Evolutionary conservation across 2,888 invertebrate species (phyloP).

Genomic region (Polymixis lichenea): DNA sequence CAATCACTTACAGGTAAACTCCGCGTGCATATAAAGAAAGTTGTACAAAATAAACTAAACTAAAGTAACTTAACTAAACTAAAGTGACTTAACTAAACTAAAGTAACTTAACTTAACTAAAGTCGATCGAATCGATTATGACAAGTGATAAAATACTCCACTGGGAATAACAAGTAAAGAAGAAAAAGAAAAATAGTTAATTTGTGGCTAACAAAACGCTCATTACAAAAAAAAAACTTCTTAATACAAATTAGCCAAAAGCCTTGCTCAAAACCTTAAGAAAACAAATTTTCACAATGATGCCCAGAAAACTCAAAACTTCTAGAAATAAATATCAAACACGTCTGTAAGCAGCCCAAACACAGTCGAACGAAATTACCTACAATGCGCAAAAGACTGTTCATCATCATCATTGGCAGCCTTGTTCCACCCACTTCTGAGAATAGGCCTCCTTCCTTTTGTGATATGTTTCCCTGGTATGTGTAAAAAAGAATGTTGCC

Average conservation of each 20-base stretch:
- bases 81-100: too few species aligned
- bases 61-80: too few species aligned
- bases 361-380: not conserved
- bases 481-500: not conserved
- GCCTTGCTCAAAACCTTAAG: not conserved
- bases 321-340: not conserved
- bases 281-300: too few species aligned
- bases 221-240: not conserved
- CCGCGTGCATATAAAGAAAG: too few species aligned
- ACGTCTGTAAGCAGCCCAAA: not conserved
- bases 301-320: too few species aligned
- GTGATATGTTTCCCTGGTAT: not conserved
- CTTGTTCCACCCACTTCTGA: not conserved
- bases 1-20: too few species aligned
- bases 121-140: too few species aligned
- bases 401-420: not conserved
- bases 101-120: too few species aligned
- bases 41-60: too few species aligned
- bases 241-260: not conserved
- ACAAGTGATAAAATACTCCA: conserved; percentile 3
- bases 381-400: not conserved
- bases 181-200: not conserved
- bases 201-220: not conserved
- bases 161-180: not conserved
- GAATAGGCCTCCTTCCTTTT: not conserved